A percentile compares a stretch with the other conserved stretches of the same genome.
Evolutionary conservation across 2,888 invertebrate species (phyloP).

Genomic region (Oeneis ivallda): DNA sequence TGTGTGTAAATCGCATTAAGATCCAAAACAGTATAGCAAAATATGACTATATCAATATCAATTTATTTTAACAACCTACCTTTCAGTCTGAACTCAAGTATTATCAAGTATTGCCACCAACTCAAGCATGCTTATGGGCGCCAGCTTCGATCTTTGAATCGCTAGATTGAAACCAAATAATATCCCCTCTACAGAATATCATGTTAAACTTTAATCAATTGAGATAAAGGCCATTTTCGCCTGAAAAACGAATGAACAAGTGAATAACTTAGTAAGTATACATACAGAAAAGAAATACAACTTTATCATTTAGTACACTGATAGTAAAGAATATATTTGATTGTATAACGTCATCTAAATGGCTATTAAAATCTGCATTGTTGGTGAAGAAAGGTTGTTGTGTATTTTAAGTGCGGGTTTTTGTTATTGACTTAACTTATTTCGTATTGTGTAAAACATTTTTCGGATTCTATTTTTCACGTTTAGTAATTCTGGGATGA

Average conservation of each 20-base stretch:
- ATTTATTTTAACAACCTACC: conserved; percentile 34
- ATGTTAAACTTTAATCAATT: conserved; percentile 8
- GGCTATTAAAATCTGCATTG: conserved; percentile 35
- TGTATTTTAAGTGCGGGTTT: conserved; percentile 25
- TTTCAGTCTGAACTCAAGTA: conserved; percentile 43
- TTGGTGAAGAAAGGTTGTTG: conserved; percentile 21
- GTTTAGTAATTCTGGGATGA: not conserved
- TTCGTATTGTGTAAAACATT: conserved; percentile 17
- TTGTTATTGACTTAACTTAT: conserved; percentile 23
- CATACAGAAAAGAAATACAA: conserved; percentile 20
- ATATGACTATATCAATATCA: conserved; percentile 33
- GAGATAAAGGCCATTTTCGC: conserved; percentile 22
- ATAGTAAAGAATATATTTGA: conserved; percentile 29
- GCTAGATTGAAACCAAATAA: conserved; percentile 43
- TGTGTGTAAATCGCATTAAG: conserved; percentile 10
- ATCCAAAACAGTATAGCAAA: conserved; percentile 23
- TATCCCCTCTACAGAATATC: not conserved
- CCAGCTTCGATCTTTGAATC: conserved; percentile 45
- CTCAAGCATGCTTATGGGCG: conserved; percentile 69
- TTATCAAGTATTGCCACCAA: conserved; percentile 52
- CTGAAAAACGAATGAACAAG: conserved; percentile 5
- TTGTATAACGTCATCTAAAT: conserved; percentile 23
- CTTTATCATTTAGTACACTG: conserved; percentile 29
- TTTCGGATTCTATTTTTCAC: conserved; percentile 14
- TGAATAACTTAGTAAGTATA: conserved; percentile 19